Evolutionary conservation across 1,140 invertebrate species (phyloP), one percentile per base, ranked within the genome.

Genomic region (Magallana gigas): DNA sequence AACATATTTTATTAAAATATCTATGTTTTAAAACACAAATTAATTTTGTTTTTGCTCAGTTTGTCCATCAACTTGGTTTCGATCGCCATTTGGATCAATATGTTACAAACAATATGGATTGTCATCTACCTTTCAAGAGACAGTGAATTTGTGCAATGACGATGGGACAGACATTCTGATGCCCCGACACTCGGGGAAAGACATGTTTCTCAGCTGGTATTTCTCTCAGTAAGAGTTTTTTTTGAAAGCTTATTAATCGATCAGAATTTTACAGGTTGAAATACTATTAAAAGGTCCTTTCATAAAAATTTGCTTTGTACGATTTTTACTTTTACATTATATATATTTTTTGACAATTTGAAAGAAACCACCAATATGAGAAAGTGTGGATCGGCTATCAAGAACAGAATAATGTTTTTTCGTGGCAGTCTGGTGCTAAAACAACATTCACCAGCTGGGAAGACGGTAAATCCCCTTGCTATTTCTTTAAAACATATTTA

Each of bases 151-250:
- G 8, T 76, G 68, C 23, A 36, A 76, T 29, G 36, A 4, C 68
- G 36, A 76, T 29, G 68, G 68, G 8, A 29, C 68, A 8, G 18
- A 76, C 23, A 36, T 76, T 76, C 23, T 76, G 68, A 76, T 76
- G 68, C 68, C 68, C 23, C 9, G 23, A 29, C 2, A 76, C 68
- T 29, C 68, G 36, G 23, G 36, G 23, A 29, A 76, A 12, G 68
- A 76, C 23, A 76, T 76, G 68, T 76, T 76, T 23, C 36, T 76
- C 68, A 76, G 23, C 68, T 11, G 18, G 68, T 76, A 76, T 9
- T 23, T 76, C 23, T 29, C 23, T 76, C 29, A 23, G 68, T 76
- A 76, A 76, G 68, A 7, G 12, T 29, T 1, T 23, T 23, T 23
- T 23, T 7, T 64, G 60, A 7, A 64, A 64, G 16, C 8, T 64